Conservation (phyloP, 2,888 invertebrate species). For the Drosophila atripex region DNA sequence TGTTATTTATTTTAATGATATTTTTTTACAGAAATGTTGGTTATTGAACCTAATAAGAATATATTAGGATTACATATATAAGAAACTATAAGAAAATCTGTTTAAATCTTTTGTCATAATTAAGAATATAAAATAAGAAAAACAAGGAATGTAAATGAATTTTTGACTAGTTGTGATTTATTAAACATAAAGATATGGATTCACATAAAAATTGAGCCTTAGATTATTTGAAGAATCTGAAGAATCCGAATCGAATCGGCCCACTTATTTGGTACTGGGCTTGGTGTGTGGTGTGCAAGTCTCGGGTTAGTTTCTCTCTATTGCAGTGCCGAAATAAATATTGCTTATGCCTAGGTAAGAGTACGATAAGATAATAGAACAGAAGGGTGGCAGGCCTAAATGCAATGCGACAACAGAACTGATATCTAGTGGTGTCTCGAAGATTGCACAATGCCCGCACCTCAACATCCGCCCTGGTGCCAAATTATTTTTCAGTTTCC, state of each 20-base stretch:
- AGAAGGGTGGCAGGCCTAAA: conserved; percentile 69
- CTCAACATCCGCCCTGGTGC: conserved; percentile 15
- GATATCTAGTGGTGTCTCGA: conserved; percentile 59
- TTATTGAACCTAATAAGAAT: too few relatives aligned
- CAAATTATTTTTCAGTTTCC: neutral
- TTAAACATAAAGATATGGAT: conserved; percentile 65
- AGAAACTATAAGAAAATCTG: too few relatives aligned
- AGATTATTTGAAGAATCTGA: conserved; percentile 21
- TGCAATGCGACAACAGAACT: conserved; percentile 72
- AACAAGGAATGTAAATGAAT: too few relatives aligned
- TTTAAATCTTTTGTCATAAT: too few relatives aligned
- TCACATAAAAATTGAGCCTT: conserved; percentile 76
- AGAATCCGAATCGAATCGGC: conserved; percentile 21
- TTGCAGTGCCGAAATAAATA: conserved; percentile 65
- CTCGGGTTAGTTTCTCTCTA: conserved; percentile 68
- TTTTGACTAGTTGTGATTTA: conserved; percentile 73
- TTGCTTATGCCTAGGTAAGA: conserved; percentile 61
- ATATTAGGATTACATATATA: too few relatives aligned
- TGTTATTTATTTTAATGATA: too few relatives aligned
- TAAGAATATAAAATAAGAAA: too few relatives aligned
- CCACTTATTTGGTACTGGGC: conserved; percentile 43
- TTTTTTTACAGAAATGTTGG: too few relatives aligned
- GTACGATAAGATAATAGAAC: conserved; percentile 46
- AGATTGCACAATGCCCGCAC: conserved; percentile 52
- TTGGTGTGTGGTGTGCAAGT: conserved; percentile 42